Evolutionary conservation across 2,797 vertebrate species (phyloP), one percentile per base, ranked within the genome.

Genomic region (Pterois miles): DNA sequence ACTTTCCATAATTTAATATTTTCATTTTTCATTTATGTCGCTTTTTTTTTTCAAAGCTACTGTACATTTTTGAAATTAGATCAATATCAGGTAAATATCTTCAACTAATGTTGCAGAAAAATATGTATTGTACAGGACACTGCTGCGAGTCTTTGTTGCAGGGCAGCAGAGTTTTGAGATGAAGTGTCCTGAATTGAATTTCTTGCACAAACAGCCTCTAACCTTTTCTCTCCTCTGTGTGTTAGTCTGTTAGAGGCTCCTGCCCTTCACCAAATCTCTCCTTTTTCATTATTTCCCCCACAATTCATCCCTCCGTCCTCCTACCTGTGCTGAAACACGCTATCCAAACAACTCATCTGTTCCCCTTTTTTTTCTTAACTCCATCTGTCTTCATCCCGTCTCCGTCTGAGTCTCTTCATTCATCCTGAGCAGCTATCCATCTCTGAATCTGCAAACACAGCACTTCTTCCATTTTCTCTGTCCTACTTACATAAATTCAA

Each of bases 381-480:
- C 36, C n/a, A 53, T 74, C 43, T 3, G 76, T 40, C 54, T 69
- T 71, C 38, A 43, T 33, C 27, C 29, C 8, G 0, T 74, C 74
- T 60, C 43, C 6, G 40, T 48, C 57, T 40, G 66, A 33, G 67
- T 71, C 34, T 34, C 23, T 74, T 68, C 33, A 66, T 81, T 81
- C 65, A 75, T 68, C 12, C 54, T 4, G 69, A 73, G 59, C 70
- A 46, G 56, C 60, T 60, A 74, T 66, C 53, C 31, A 38, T 70
- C 75, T 46, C 57, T 12, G 52, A 71, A 78, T 74, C 71, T 43
- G 69, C 74, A 29, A 68, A 60, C 76, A n/a, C 68, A 57, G 65
- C 69, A 25, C 63, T 64, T 66, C 69, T 74, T 46, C 40, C 7
- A n/a, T 56, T 57, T 52, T 50, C 54, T 54, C 25, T 27, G 38